Conservation (phyloP, 2,113 vertebrate genomes). For the Engraulis encrasicolus region DNA sequence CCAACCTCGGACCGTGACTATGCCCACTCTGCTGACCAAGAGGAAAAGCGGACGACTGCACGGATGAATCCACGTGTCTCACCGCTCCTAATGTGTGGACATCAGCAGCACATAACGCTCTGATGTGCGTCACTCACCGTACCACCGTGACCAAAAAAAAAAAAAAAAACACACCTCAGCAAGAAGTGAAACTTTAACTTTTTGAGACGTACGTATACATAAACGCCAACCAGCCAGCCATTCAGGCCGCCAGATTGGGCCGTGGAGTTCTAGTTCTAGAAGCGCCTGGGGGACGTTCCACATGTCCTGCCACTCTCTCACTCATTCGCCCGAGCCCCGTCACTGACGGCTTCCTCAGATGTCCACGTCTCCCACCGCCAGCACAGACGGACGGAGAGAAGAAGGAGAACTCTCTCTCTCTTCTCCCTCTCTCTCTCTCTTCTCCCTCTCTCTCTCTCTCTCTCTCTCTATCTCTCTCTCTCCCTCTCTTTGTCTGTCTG, state of each 20-base stretch:
- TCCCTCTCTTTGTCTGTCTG: too few relatives aligned
- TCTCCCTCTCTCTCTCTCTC: too few relatives aligned
- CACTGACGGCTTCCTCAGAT: not conserved
- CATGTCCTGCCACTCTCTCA: not conserved
- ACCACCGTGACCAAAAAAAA: not conserved
- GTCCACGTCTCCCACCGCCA: not conserved
- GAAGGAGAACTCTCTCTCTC: too few relatives aligned
- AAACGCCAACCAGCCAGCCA: too few relatives aligned
- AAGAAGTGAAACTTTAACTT: not conserved
- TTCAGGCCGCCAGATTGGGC: not conserved
- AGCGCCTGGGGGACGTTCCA: not conserved
- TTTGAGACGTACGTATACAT: not conserved
- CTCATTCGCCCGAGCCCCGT: not conserved
- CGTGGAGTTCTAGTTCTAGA: not conserved
- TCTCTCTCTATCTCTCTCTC: too few relatives aligned
- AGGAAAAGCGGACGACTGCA: too few relatives aligned
- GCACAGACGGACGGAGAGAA: not conserved
- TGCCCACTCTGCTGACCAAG: not conserved
- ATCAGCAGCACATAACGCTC: too few relatives aligned
- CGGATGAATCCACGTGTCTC: too few relatives aligned
- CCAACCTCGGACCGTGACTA: too few relatives aligned
- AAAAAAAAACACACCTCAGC: not conserved
- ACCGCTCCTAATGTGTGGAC: too few relatives aligned
- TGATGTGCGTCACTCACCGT: not conserved
- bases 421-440: too few relatives aligned